These are phyloP conservation scores for Metaphire vulgaris DNA, from an alignment of 1,140 invertebrate species.

Conservation along the genomic window DNA sequence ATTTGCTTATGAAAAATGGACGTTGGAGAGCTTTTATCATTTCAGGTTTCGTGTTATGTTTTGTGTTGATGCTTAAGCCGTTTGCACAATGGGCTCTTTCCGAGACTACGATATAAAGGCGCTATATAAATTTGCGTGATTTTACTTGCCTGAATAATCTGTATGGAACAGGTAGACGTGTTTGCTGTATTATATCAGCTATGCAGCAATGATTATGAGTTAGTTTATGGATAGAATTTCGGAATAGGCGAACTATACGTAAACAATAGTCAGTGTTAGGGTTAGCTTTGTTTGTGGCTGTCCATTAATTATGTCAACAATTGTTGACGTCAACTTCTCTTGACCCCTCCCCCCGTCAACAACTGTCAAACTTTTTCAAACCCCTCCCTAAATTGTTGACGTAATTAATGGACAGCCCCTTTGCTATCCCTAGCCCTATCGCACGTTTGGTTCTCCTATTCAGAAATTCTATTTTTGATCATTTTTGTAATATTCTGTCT, in stretches of 20 bases:
- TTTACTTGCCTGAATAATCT: background rate
- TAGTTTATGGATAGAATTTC: background rate
- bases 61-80: background rate
- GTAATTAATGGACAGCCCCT: too few relatives aligned
- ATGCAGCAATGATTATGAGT: background rate
- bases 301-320: too few relatives aligned
- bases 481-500: too few relatives aligned
- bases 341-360: too few relatives aligned
- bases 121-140: background rate
- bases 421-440: background rate
- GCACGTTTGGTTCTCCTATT: background rate
- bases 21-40: background rate
- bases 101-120: background rate
- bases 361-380: too few relatives aligned
- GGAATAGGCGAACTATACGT: too few relatives aligned
- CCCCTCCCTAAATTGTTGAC: too few relatives aligned
- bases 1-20: background rate
- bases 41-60: background rate
- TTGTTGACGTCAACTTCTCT: too few relatives aligned
- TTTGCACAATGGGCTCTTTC: background rate
- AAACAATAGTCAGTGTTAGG: too few relatives aligned
- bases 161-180: background rate
- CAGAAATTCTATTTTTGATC: background rate
- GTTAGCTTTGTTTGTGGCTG: too few relatives aligned
- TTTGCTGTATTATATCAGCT: background rate